Evolutionary conservation across 35 echinoderm and acorn worm species (phyloP).

Genomic region (Acanthaster planci): DNA sequence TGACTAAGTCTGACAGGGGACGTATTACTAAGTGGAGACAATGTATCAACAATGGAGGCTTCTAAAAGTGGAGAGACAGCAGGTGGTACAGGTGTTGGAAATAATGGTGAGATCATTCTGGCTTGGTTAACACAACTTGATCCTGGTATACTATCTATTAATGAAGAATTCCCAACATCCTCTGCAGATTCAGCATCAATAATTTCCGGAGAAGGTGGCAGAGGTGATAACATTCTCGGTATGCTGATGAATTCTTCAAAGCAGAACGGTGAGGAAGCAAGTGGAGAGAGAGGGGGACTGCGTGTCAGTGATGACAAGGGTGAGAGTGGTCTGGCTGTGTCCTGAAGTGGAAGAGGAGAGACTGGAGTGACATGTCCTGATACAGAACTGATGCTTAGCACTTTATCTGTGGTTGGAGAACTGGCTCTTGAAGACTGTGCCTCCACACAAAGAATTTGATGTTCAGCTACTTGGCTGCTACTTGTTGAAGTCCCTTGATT

Average conservation of each 20-base stretch:
- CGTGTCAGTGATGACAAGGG: background rate
- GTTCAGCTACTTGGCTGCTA: too few species aligned
- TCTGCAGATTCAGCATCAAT: background rate
- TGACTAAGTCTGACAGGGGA: background rate
- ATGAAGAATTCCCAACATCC: background rate
- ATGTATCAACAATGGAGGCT: background rate
- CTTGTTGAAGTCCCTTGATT: too few species aligned
- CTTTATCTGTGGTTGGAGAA: background rate
- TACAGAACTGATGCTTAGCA: background rate
- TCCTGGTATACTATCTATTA: slow-evolving; percentile 1
- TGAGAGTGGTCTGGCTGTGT: background rate
- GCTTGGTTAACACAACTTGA: slow-evolving; percentile 7
- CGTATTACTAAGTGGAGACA: slow-evolving; percentile 40
- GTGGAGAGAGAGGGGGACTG: slow-evolving; percentile 3
- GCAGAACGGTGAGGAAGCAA: background rate
- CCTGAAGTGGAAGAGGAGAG: slow-evolving; percentile 6
- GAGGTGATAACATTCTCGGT: slow-evolving; percentile 48
- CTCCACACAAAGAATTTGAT: background rate
- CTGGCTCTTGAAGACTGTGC: slow-evolving; percentile 11
- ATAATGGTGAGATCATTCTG: slow-evolving; percentile 55
- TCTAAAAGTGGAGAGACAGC: slow-evolving; percentile 40
- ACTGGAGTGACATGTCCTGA: background rate
- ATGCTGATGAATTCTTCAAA: slow-evolving; percentile 15
- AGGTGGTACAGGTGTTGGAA: slow-evolving; percentile 43
- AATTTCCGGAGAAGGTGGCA: slow-evolving; percentile 39